phyloP scores from a whole-genome alignment of 2,888 invertebrate species.

The Eupithecia subumbrata region DNA sequence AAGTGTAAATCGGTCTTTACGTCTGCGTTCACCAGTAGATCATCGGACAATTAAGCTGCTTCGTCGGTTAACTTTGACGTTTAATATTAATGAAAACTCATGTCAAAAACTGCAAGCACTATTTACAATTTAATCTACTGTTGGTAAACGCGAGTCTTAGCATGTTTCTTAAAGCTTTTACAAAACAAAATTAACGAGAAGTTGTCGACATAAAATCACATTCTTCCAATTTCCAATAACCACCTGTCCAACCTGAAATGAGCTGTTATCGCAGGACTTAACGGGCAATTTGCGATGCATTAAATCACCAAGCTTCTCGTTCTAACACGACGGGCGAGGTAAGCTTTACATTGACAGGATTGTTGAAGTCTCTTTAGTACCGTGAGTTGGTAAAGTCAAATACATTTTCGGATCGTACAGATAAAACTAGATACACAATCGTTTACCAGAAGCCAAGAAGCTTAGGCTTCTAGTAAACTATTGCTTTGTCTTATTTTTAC shows the following conservation, averaged over 20 bases:
- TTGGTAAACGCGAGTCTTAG: too few relatives aligned
- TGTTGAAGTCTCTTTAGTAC: not conserved
- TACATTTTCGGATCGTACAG: not conserved
- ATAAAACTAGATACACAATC: too few relatives aligned
- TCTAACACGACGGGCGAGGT: not conserved
- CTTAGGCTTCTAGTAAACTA: not conserved
- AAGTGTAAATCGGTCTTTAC: too few relatives aligned
- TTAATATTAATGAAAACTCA: too few relatives aligned
- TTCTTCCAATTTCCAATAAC: not conserved
- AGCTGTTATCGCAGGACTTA: conserved; percentile 2
- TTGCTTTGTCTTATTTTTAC: not conserved
- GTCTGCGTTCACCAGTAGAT: too few relatives aligned
- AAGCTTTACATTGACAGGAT: not conserved
- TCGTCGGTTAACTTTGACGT: too few relatives aligned
- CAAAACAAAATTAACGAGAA: not conserved
- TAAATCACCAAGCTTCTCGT: not conserved
- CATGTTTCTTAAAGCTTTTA: not conserved
- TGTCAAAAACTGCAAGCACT: too few relatives aligned
- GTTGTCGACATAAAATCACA: conserved; percentile 20
- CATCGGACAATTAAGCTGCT: too few relatives aligned
- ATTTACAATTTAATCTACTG: too few relatives aligned
- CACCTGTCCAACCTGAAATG: not conserved
- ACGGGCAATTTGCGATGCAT: conserved; percentile 10
- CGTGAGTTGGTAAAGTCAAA: not conserved
- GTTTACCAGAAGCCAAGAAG: too few relatives aligned